Evolutionary conservation across 2,113 vertebrate genomes (phyloP).

Genomic region (Paracanthobrama guichenoti): DNA sequence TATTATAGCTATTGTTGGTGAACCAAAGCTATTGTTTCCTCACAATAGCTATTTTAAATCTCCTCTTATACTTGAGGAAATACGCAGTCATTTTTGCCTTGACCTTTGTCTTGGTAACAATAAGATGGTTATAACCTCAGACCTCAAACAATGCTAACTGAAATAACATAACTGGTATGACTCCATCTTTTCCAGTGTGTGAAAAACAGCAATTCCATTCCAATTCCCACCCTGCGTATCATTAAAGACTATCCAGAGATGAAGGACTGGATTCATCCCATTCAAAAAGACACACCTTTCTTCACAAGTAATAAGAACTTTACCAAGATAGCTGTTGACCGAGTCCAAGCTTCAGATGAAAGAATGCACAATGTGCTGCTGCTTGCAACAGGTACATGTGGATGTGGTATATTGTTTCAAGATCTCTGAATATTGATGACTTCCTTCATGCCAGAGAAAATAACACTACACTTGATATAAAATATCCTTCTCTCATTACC

Average conservation of each 20-base stretch:
- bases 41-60: not conserved
- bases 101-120: not conserved
- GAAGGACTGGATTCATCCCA: slow-evolving; percentile 70
- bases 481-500: not conserved
- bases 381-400: slow-evolving; percentile 72
- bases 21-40: not conserved
- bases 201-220: slow-evolving; percentile 65
- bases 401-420: not conserved
- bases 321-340: slow-evolving; percentile 74
- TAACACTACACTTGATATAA: not conserved
- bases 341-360: slow-evolving; percentile 62
- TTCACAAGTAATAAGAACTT: slow-evolving; percentile 73
- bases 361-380: slow-evolving; percentile 68
- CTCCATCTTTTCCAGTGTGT: slow-evolving; percentile 67
- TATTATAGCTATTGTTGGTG: slow-evolving; percentile 35
- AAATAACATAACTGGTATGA: not conserved
- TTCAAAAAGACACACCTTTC: slow-evolving; percentile 65
- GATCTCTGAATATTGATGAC: not conserved
- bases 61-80: not conserved
- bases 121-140: not conserved
- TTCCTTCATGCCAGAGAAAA: slow-evolving; percentile 1
- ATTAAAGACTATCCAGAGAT: slow-evolving; percentile 75
- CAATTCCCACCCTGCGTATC: slow-evolving; percentile 61
- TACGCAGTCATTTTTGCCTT: not conserved
- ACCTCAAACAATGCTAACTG: not conserved